phyloP scores from a whole-genome alignment of 2,113 vertebrate species.

The Leuciscus idus region DNA sequence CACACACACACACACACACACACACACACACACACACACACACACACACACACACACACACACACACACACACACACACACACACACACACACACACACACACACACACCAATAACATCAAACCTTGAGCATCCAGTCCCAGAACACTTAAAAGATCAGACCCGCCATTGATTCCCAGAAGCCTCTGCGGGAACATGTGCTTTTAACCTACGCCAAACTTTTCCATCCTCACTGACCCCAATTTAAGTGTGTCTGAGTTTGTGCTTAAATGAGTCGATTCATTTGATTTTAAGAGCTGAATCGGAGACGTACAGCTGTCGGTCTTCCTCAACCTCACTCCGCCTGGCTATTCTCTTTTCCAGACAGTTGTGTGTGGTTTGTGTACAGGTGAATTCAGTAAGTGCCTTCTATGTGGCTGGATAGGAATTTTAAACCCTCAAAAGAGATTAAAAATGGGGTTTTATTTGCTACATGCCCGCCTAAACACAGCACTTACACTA shows the following conservation, averaged over 20 bases:
- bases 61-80: not conserved
- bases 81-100: not conserved
- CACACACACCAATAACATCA: not conserved
- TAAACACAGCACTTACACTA: slow-evolving; percentile 41
- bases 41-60: not conserved
- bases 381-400: slow-evolving; percentile 31
- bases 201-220: slow-evolving; percentile 30
- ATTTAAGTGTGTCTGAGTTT: not conserved
- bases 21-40: not conserved
- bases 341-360: not conserved
- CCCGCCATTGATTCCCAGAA: slow-evolving; percentile 5
- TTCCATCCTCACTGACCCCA: slow-evolving; percentile 28
- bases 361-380: not conserved
- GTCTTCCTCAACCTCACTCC: not conserved
- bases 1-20: not conserved
- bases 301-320: not conserved
- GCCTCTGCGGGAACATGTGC: not conserved
- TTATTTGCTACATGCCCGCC: slow-evolving; percentile 25
- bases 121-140: not conserved
- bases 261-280: slow-evolving; percentile 12
- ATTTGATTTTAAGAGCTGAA: slow-evolving; percentile 6
- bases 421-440: slow-evolving; percentile 32
- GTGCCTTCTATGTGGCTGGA: slow-evolving; percentile 36
- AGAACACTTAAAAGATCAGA: slow-evolving; percentile 10
- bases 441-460: slow-evolving; percentile 45